Evolutionary conservation across 2,888 invertebrate genomes (phyloP), one percentile per base, ranked within the genome.

Genomic region (Dicroscelio sp.): DNA sequence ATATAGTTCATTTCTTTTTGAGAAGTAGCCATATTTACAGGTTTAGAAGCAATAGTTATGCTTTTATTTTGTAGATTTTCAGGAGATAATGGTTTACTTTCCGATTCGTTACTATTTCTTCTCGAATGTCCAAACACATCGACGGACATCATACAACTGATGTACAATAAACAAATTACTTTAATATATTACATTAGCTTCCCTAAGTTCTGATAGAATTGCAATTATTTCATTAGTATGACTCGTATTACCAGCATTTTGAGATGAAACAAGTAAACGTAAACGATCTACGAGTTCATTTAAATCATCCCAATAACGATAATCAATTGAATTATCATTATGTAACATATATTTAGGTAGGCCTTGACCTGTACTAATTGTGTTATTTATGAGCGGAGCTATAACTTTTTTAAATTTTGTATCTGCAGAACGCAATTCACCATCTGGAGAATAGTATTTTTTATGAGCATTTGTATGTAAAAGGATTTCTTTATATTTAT

Each of bases 141-240:
- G 2, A 67, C 63, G 52, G 27, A 60, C 78, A 75, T 78, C 2
- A 38, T 79, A 4, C 33, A 17, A 55, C 43, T 75, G 75, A 52
- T 27, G 23, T n/a, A 23, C 2, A 23, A 38, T 35, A 5, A 23
- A 69, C 10, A 23, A 5, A 38, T 12, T 38, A 17, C 20, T 30
- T 58, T n/a, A 52, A 73, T 75, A 75, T 35, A 75, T 75, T 35
- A 58, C 14, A 52, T 52, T 20, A 30, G 30, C 25, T 73, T 76
- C 58, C 6, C 48, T 30, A 20, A 86, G 65, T 65, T 86, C 78
- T 52, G 76, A 58, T 2, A 78, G 27, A 20, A 86, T 86, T 33
- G 76, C 58, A 17, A 78, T 67, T 30, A 86, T 78, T 86, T 86
- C 67, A 31, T 86, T 86, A 1, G 20, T 23, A 35, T 86, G 69